Percentiles rank a stretch among this genome's conserved stretches.
Conservation (phyloP, 64 coral and sea anemone genomes). For the Cladopsammia gracilis region DNA sequence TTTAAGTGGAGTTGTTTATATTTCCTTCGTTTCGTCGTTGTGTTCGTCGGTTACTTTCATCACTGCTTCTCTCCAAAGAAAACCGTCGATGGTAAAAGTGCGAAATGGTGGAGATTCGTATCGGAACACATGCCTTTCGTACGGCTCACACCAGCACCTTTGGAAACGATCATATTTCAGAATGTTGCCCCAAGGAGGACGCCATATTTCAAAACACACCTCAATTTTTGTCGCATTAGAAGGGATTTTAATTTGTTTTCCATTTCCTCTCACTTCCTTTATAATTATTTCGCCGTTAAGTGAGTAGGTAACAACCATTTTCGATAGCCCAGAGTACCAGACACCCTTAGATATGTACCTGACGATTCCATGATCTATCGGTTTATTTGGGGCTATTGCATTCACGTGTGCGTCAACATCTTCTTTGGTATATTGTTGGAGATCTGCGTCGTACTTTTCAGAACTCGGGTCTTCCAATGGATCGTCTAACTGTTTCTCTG, state of each 20-base stretch:
- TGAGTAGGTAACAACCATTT: slow-evolving; percentile 39
- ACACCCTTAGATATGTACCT: not conserved
- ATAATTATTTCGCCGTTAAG: not conserved
- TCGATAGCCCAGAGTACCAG: not conserved
- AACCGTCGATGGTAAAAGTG: slow-evolving; percentile 33
- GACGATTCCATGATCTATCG: not conserved
- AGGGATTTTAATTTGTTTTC: slow-evolving; percentile 4
- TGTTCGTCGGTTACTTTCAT: slow-evolving; percentile 31
- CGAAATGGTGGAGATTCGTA: not conserved
- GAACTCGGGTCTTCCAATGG: too few species aligned
- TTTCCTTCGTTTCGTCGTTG: slow-evolving; percentile 51
- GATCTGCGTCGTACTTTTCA: too few species aligned
- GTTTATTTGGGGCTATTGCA: not conserved
- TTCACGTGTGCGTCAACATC: not conserved
- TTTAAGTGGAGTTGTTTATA: not conserved
- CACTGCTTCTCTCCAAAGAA: slow-evolving; percentile 16
- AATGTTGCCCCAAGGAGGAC: slow-evolving; percentile 27
- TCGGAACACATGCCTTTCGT: slow-evolving; percentile 34
- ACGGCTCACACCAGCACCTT: slow-evolving; percentile 22
- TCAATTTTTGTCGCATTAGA: slow-evolving; percentile 21
- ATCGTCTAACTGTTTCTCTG: too few species aligned
- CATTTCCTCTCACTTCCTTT: not conserved
- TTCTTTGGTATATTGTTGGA: not conserved
- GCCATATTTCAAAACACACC: slow-evolving; percentile 17
- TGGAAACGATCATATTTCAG: slow-evolving; percentile 51